These are phyloP conservation scores for Atherinosoma microstoma DNA, from an alignment of 2,797 vertebrate species.

Conservation along the genomic window DNA sequence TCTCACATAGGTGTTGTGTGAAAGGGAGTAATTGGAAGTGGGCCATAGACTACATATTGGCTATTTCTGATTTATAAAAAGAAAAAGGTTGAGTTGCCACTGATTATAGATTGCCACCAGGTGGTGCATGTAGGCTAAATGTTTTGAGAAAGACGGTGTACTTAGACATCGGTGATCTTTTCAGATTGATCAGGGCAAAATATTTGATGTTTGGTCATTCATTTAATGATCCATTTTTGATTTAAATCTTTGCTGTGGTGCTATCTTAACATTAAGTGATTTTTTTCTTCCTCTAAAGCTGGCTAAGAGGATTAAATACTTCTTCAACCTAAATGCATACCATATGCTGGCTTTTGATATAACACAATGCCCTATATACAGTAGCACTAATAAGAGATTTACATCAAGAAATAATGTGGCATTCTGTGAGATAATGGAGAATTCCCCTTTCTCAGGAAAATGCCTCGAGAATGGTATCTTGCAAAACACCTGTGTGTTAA, in stretches of 20 bases:
- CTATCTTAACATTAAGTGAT: neutral
- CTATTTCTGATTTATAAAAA: neutral
- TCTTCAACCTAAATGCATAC: neutral
- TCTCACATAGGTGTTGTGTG: neutral
- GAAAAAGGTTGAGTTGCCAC: neutral
- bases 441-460: too few relatives aligned
- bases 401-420: neutral
- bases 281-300: neutral
- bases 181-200: neutral
- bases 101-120: constrained; percentile 15
- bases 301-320: neutral
- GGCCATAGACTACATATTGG: neutral
- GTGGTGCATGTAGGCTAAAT: neutral
- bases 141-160: neutral
- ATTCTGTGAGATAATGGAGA: neutral
- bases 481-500: neutral
- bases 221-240: neutral
- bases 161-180: neutral
- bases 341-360: neutral
- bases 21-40: neutral
- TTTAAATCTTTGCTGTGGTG: neutral
- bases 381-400: neutral
- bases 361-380: neutral
- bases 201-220: too few relatives aligned
- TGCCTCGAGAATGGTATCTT: neutral